Percentiles rank a stretch among this genome's conserved stretches.
Evolutionary conservation across 2,888 invertebrate species (phyloP).

Genomic region (Tinea semifulvella): DNA sequence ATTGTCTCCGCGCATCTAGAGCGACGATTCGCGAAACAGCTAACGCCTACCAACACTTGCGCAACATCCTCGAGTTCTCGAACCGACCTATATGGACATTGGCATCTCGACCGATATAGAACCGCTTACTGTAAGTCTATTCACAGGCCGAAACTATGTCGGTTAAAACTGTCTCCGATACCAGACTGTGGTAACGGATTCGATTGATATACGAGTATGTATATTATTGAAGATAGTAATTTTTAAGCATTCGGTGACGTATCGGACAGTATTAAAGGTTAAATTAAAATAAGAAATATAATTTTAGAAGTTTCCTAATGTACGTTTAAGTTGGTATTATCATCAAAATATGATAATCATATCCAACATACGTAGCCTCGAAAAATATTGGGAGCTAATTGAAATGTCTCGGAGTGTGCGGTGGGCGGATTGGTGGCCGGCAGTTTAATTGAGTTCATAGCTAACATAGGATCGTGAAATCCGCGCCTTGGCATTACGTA

Average conservation of each 20-base stretch:
- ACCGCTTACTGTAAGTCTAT: no score
- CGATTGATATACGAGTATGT: no score
- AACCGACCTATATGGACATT: conserved; percentile 24
- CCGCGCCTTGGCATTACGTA: conserved; percentile 31
- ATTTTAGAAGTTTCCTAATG: conserved; percentile 4
- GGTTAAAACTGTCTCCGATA: no score
- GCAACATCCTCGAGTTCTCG: conserved; percentile 10
- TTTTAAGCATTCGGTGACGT: no score
- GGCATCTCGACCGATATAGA: conserved; percentile 24
- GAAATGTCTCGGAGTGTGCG: conserved; percentile 32
- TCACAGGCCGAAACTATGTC: no score
- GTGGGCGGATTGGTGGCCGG: conserved; percentile 35
- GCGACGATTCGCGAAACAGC: conserved; percentile 36
- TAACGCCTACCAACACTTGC: conserved; percentile 28
- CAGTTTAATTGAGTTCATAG: conserved; percentile 42
- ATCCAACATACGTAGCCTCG: not conserved
- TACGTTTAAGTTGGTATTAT: not conserved
- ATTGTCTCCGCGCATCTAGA: conserved; percentile 48
- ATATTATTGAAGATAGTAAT: no score
- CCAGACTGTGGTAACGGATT: no score
- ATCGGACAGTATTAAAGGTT: no score
- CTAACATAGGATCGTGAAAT: conserved; percentile 30
- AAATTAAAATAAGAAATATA: no score
- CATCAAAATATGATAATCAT: conserved; percentile 3
- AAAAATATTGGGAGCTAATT: conserved; percentile 29